A percentile compares a stretch with the other conserved stretches of the same genome.
Conservation (phyloP, 2,888 invertebrate species). For the Acronicta aceris region DNA sequence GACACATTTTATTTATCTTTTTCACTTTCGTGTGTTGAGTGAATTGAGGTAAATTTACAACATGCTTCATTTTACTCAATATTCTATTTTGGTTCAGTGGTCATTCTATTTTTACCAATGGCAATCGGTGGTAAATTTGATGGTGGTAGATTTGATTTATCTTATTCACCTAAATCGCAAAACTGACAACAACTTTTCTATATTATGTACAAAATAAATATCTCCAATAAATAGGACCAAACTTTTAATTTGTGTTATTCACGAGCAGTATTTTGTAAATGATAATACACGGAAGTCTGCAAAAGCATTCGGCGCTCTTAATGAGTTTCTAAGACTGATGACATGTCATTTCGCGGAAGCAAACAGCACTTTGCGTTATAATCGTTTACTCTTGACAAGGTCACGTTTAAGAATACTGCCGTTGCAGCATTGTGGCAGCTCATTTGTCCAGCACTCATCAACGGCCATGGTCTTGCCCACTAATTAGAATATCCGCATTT, state of each 20-base stretch:
- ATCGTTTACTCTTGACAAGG: conserved; percentile 65
- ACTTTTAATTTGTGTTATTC: conserved; percentile 38
- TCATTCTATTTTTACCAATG: conserved; percentile 1
- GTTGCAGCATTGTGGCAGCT: conserved; percentile 60
- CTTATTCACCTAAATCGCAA: conserved; percentile 31
- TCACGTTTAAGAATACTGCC: conserved; percentile 51
- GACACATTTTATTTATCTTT: too few relatives aligned
- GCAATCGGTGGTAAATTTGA: conserved; percentile 18
- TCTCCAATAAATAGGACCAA: conserved; percentile 22
- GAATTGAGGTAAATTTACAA: conserved; percentile 2
- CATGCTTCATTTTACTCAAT: too few relatives aligned
- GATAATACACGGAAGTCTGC: conserved; percentile 75
- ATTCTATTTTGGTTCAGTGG: background rate
- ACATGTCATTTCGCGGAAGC: conserved; percentile 58
- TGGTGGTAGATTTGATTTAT: conserved; percentile 34
- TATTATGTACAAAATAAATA: background rate
- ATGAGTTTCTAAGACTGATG: conserved; percentile 73
- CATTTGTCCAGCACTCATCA: conserved; percentile 70
- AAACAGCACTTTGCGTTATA: conserved; percentile 43
- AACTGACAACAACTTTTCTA: conserved; percentile 16
- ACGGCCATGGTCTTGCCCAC: conserved; percentile 82
- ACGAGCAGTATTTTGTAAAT: conserved; percentile 52
- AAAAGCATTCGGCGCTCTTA: conserved; percentile 67
- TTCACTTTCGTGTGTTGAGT: conserved; percentile 4
- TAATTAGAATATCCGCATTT: conserved; percentile 85